Evolutionary conservation across 2,888 invertebrate genomes (phyloP), one percentile per base, ranked within the genome.

Genomic region (Encarsia formosa): DNA sequence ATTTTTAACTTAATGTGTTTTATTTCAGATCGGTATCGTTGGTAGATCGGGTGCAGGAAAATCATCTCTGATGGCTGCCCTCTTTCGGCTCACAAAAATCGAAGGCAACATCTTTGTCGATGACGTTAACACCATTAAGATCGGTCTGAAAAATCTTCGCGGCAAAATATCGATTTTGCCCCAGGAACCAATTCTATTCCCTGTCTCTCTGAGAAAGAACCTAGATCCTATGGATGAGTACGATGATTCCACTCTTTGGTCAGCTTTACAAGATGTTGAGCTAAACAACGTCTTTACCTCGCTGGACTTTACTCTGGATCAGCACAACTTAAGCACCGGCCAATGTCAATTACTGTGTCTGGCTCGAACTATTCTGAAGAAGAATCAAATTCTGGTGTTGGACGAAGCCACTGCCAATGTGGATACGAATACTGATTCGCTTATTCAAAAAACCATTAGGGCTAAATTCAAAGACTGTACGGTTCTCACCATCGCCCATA

Each of bases 331-430:
- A 70, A 92, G 92, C 51, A 86, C 92, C 8, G 95, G 95, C 0
- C 93, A 95, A 71, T 78, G 92, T 13, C 95, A 95, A 71, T 76
- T 95, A 46, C 83, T 95, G 35, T 94, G 94, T 71, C 77, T 95
- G 54, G 93, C 91, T 1, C 81, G 94, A 34, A 93, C 94, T 29
- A 87, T 95, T 61, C 75, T 95, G 11, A 81, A 88, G 23, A 86
- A 87, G 58, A 93, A 91, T 72, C 85, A 83, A 61, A 86, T 95
- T 57, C 79, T 94, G 2, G 86, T 95, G 45, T 78, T 95, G 60
- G 94, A 95, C 68, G 94, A 95, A 74, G 93, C 93, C 20, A 94
- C 93, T 0, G 92, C 93, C 5, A 93, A 93, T 70, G 91, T 94
- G 6, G 93, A 94, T 75, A 87, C 88, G 13, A 86, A 87, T 81